These are phyloP conservation scores for Dromaius novaehollandiae DNA, from an alignment of 2,113 vertebrate genomes.

Conservation along the genomic window DNA sequence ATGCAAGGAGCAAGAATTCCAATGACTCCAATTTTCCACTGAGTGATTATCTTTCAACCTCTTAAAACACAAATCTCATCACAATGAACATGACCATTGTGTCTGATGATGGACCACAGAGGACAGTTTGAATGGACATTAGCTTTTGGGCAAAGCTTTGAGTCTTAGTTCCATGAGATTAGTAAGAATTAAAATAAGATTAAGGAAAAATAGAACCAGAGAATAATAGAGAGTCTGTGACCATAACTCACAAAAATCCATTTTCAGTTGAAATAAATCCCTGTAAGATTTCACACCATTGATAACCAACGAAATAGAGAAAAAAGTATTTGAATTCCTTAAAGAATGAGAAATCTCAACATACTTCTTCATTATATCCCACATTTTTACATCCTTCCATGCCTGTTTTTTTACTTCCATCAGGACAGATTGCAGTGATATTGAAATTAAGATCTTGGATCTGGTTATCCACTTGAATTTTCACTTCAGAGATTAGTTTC, in stretches of 20 bases:
- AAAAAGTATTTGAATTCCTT: conserved; percentile 35
- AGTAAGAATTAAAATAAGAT: conserved; percentile 62
- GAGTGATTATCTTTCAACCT: conserved; percentile 30
- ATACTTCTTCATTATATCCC: conserved; percentile 88
- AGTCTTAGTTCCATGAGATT: conserved; percentile 43
- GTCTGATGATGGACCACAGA: conserved; percentile 27
- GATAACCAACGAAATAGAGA: conserved; percentile 41
- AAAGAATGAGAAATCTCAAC: conserved; percentile 52
- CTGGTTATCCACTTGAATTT: conserved; percentile 89
- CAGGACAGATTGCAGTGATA: conserved; percentile 89
- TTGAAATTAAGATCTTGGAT: conserved; percentile 86
- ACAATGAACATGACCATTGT: conserved; percentile 38
- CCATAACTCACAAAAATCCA: conserved; percentile 47
- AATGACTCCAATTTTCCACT: background rate
- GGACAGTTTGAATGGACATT: conserved; percentile 2
- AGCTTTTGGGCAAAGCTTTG: conserved; percentile 60
- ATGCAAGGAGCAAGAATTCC: conserved; percentile 16
- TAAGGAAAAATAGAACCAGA: conserved; percentile 43
- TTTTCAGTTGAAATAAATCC: conserved; percentile 44
- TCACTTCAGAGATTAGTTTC: conserved; percentile 93
- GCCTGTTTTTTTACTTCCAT: conserved; percentile 81
- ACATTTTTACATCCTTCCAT: conserved; percentile 87
- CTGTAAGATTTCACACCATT: conserved; percentile 31
- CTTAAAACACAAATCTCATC: conserved; percentile 32
- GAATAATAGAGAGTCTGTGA: conserved; percentile 50